These are phyloP conservation scores for Protomyctophum bolini DNA, from an alignment of 2,113 vertebrate species.

Conservation along the genomic window DNA sequence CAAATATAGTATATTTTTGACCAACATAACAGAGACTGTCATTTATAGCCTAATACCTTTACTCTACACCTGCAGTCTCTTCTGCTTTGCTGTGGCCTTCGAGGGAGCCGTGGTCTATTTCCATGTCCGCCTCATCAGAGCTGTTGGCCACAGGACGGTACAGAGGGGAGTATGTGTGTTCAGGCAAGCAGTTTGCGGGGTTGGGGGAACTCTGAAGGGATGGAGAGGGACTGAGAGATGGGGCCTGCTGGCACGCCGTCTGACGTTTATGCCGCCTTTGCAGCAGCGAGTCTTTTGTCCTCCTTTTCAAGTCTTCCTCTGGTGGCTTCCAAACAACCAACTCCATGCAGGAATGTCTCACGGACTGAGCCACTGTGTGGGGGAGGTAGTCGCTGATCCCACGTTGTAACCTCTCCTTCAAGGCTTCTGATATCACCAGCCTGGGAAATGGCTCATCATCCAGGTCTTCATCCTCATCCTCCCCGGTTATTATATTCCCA, in stretches of 20 bases:
- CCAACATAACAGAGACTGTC: conserved; percentile 9
- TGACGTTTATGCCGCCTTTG: conserved; percentile 77
- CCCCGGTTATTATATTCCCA: conserved; percentile 79
- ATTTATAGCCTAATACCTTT: background rate
- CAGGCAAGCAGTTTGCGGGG: conserved; percentile 35
- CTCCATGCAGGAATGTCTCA: conserved; percentile 85
- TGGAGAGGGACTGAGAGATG: conserved; percentile 57
- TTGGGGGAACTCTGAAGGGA: conserved; percentile 35
- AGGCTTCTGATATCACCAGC: conserved; percentile 80
- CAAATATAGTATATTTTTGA: too few relatives aligned
- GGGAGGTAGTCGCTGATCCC: conserved; percentile 82
- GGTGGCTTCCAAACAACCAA: conserved; percentile 82
- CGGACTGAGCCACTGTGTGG: conserved; percentile 79
- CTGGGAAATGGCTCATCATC: conserved; percentile 74
- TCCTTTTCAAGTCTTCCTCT: conserved; percentile 74
- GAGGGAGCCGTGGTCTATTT: conserved; percentile 23
- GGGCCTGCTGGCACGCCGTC: conserved; percentile 55
- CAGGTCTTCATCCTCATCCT: conserved; percentile 80
- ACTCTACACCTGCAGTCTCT: conserved; percentile 21
- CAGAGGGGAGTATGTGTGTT: conserved; percentile 46
- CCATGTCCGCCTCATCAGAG: conserved; percentile 81
- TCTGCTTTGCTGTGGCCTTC: conserved; percentile 29
- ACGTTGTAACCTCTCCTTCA: conserved; percentile 79
- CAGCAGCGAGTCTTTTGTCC: conserved; percentile 67
- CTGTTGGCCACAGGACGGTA: conserved; percentile 55